These are phyloP conservation scores for Pseudoips prasinana DNA, from an alignment of 2,888 invertebrate genomes.

Conservation along the genomic window DNA sequence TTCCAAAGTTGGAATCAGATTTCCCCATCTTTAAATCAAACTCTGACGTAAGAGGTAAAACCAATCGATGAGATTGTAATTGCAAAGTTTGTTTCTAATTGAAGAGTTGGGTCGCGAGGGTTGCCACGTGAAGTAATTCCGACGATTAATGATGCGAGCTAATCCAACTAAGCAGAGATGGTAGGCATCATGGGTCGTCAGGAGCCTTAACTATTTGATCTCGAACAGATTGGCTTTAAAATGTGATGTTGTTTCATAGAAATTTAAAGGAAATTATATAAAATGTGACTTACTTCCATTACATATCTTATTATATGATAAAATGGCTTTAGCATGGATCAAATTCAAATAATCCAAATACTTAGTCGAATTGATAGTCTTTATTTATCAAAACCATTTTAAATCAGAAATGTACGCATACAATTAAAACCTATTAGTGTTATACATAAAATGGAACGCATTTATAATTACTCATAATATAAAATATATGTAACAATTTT, in stretches of 20 bases:
- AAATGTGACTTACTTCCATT: no score
- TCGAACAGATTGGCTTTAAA: conserved; percentile 42
- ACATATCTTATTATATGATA: no score
- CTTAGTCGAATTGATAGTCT: no score
- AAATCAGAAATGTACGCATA: no score
- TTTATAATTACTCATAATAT: no score
- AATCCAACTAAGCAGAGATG: conserved; percentile 74
- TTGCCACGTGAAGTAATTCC: conserved; percentile 68
- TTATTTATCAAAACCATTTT: no score
- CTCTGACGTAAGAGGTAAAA: conserved; percentile 32
- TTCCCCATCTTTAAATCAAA: conserved; percentile 32
- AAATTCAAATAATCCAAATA: no score
- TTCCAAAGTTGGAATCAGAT: background rate
- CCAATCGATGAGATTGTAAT: conserved; percentile 64
- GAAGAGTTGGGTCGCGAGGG: conserved; percentile 58
- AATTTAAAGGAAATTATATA: no score
- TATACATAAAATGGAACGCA: no score
- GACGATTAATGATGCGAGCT: conserved; percentile 76
- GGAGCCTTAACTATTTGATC: conserved; percentile 54
- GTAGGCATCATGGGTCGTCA: conserved; percentile 58
- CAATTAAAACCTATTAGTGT: no score
- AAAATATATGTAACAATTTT: no score
- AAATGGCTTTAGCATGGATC: no score
- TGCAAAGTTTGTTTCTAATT: conserved; percentile 72
- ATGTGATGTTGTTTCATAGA: conserved; percentile 26